Evolutionary conservation across 2,113 vertebrate species (phyloP).

Genomic region (Corvus cornix): DNA sequence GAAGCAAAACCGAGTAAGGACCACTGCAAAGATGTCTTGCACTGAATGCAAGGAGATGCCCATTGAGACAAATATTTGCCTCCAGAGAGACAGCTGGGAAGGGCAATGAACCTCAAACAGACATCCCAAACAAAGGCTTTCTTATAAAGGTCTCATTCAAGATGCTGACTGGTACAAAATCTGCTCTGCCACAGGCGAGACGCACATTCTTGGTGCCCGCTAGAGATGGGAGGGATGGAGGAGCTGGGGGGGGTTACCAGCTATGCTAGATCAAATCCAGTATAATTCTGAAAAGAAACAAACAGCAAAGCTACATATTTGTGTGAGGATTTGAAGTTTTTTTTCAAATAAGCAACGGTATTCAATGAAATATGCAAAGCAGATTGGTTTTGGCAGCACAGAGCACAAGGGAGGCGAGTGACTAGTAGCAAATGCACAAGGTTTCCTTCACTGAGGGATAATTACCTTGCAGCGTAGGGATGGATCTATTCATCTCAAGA

Average conservation of each 20-base stretch:
- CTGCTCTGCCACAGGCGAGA: not conserved
- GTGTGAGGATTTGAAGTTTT: not conserved
- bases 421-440: not conserved
- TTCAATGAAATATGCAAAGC: not conserved
- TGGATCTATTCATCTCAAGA: not conserved
- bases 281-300: not conserved
- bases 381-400: not conserved
- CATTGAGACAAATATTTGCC: not conserved
- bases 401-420: not conserved
- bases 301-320: not conserved
- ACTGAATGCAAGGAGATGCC: not conserved
- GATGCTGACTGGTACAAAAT: not conserved
- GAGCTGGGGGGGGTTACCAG: not conserved
- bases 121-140: not conserved
- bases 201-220: not conserved
- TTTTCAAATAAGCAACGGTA: not conserved
- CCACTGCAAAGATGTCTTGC: not conserved
- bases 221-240: not conserved
- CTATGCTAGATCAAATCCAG: not conserved
- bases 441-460: constrained; percentile 1
- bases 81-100: constrained; percentile 38
- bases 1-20: not conserved
- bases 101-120: constrained; percentile 17
- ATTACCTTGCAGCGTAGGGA: not conserved
- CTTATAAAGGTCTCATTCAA: constrained; percentile 31